Evolutionary conservation across 1,140 invertebrate genomes (phyloP), one percentile per base, ranked within the genome.

Genomic region (Listronotus bonariensis): DNA sequence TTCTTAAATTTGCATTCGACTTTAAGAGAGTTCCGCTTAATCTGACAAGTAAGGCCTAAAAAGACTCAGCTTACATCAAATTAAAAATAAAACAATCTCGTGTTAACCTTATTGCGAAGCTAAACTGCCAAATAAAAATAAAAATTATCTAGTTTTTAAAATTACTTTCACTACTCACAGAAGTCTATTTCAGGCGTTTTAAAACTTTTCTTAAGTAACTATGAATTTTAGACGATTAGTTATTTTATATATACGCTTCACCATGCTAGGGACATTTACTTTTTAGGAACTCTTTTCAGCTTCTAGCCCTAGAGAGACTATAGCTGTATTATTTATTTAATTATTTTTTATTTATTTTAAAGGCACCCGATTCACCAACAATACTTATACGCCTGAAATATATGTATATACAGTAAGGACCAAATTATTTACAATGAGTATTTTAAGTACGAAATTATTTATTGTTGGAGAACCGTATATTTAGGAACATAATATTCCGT

Each of bases 301-400:
- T 65, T 15, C 26, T 36, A 6, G 17, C 53, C 38, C 10, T 15
- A 54, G 40, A 11, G 15, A 14, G 26, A 10, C 14, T 40, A 4
- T 46, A 10, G 46, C 40, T 65, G 40, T 36, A 46, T 15, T 49
- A 57, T 68, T 74, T 69, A 73, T 68, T n/a, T n/a, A n/a, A n/a
- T n/a, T n/a, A n/a, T n/a, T n/a, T 61, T 71, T 74, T 69, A 3
- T 36, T 36, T 36, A 36, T 36, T 36, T 60, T 69, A 69, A 78
- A 78, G 77, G 77, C 77, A 78, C 77, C 77, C 75, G 76, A 75
- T 74, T 70, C 76, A 75, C 75, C 77, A 77, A 78, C 76, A 78
- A 76, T 75, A 72, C 34, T 45, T 15, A 8, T n/a, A 52, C 15
- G 42, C 42, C 17, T 45, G 14, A 45, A 41, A 43, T 15, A 20